Percentiles rank a stretch among this genome's conserved stretches.
Conservation (phyloP, 2,888 invertebrate genomes). For the Hemithea aestivaria region DNA sequence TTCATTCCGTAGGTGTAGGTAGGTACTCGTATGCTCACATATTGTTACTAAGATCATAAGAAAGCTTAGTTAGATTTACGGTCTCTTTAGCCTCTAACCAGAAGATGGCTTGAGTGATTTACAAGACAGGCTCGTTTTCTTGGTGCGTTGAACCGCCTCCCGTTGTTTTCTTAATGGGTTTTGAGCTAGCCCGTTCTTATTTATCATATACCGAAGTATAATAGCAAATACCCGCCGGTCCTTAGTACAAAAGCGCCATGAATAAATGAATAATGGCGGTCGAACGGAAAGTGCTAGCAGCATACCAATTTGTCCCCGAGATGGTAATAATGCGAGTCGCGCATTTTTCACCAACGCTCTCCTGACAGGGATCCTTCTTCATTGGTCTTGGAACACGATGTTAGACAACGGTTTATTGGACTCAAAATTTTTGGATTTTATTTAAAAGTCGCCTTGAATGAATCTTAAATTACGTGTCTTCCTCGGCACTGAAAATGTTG, state of each 20-base stretch:
- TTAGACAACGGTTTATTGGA: constrained; percentile 32
- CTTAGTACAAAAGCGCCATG: constrained; percentile 61
- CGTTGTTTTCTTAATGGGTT: constrained; percentile 27
- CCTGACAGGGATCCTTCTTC: constrained; percentile 55
- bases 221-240: constrained; percentile 46
- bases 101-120: constrained; percentile 16
- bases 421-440: background rate
- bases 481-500: too few relatives aligned
- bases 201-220: constrained; percentile 36
- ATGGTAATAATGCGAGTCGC: constrained; percentile 66
- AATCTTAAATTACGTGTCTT: too few relatives aligned
- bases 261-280: constrained; percentile 74
- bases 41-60: constrained; percentile 9
- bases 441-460: too few relatives aligned
- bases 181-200: constrained; percentile 24
- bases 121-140: constrained; percentile 16
- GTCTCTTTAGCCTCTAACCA: constrained; percentile 10
- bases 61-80: constrained; percentile 16
- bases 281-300: constrained; percentile 59
- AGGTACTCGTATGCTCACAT: too few relatives aligned
- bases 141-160: constrained; percentile 19
- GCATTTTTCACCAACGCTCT: constrained; percentile 63
- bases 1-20: too few relatives aligned
- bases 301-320: constrained; percentile 69
- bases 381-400: constrained; percentile 34